phyloP scores from a whole-genome alignment of 2,797 vertebrate genomes.

The Sebastes cheni region DNA sequence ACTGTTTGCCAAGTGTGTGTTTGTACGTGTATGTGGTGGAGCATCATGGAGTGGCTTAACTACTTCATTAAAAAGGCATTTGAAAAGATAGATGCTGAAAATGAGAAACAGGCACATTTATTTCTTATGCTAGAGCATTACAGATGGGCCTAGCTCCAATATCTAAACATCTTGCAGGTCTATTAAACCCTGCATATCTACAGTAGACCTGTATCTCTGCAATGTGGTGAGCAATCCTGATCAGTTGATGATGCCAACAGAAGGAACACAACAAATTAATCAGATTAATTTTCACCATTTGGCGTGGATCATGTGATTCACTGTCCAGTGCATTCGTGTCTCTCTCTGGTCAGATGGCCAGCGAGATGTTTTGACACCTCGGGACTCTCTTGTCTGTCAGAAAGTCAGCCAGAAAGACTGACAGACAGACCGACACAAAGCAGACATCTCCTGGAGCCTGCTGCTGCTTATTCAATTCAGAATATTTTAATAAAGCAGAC shows the following conservation, averaged over 20 bases:
- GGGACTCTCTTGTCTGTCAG: constrained; percentile 65
- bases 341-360: constrained; percentile 61
- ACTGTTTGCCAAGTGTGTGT: constrained; percentile 66
- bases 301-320: constrained; percentile 18
- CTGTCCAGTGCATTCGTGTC: constrained; percentile 30
- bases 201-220: background rate
- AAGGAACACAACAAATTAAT: constrained; percentile 33
- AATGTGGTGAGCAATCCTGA: background rate
- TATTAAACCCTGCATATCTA: constrained; percentile 29
- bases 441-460: constrained; percentile 66
- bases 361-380: constrained; percentile 60
- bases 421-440: constrained; percentile 57
- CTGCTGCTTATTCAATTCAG: constrained; percentile 72
- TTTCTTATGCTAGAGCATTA: constrained; percentile 56
- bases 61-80: constrained; percentile 82
- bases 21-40: constrained; percentile 60
- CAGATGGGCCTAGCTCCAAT: constrained; percentile 53
- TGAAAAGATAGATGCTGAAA: constrained; percentile 67
- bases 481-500: constrained; percentile 81
- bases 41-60: constrained; percentile 66
- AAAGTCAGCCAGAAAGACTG: constrained; percentile 64
- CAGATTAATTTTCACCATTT: constrained; percentile 1
- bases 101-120: constrained; percentile 58
- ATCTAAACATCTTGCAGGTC: constrained; percentile 22
- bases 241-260: constrained; percentile 4